Evolutionary conservation across 1,140 invertebrate genomes (phyloP).

Genomic region (Drosophila mayri): DNA sequence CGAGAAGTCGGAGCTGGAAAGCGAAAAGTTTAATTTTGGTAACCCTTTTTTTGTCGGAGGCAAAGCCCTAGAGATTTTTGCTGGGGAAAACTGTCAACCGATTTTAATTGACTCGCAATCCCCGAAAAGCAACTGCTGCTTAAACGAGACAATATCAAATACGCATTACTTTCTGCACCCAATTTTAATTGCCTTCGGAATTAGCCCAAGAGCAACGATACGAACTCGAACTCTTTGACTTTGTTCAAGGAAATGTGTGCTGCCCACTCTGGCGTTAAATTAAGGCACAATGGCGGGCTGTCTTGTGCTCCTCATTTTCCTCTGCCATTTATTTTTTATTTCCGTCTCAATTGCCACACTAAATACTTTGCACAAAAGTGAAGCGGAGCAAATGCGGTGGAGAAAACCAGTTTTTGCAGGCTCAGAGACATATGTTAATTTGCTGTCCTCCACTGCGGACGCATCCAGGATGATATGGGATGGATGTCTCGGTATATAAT

Average conservation of each 20-base stretch:
- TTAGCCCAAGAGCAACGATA: slow-evolving; percentile 13
- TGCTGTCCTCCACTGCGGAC: slow-evolving; percentile 16
- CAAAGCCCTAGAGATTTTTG: slow-evolving; percentile 38
- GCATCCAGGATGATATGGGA: slow-evolving; percentile 38
- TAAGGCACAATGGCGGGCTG: slow-evolving; percentile 50
- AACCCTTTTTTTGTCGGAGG: slow-evolving; percentile 54
- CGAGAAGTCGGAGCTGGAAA: not conserved
- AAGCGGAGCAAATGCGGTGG: slow-evolving; percentile 30
- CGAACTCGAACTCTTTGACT: slow-evolving; percentile 12
- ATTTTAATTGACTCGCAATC: slow-evolving; percentile 80
- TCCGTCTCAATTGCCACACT: slow-evolving; percentile 76
- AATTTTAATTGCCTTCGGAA: slow-evolving; percentile 67
- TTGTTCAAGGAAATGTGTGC: slow-evolving; percentile 52
- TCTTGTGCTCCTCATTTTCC: slow-evolving; percentile 31
- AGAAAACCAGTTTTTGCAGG: slow-evolving; percentile 56
- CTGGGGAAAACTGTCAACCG: slow-evolving; percentile 63
- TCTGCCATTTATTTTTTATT: slow-evolving; percentile 47
- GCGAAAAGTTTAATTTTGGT: slow-evolving; percentile 50
- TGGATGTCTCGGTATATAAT: slow-evolving; percentile 30
- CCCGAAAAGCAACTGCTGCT: slow-evolving; percentile 26
- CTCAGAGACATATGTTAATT: slow-evolving; percentile 66
- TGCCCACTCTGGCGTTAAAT: slow-evolving; percentile 65
- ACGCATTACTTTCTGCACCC: slow-evolving; percentile 63
- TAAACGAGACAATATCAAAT: slow-evolving; percentile 59
- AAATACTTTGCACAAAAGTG: slow-evolving; percentile 66